These are phyloP conservation scores for Mythimna albipuncta DNA, from an alignment of 2,888 invertebrate species.

Conservation along the genomic window DNA sequence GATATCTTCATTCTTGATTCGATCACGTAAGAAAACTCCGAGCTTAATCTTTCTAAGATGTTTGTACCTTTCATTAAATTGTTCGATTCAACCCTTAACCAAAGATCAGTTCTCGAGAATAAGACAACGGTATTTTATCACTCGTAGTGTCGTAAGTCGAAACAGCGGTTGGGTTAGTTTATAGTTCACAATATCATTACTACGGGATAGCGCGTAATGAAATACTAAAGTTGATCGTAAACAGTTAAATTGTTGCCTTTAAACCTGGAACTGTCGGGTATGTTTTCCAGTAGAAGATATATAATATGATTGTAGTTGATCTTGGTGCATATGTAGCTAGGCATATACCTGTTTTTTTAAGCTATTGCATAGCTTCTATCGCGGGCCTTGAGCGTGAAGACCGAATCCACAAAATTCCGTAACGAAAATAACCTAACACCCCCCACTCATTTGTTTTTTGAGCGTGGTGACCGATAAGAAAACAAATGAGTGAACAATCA, in stretches of 20 bases:
- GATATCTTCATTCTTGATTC: no score
- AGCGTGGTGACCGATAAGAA: no score
- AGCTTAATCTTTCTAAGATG: background rate
- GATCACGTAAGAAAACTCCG: no score
- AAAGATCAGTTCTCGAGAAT: conserved; percentile 2
- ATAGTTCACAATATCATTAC: conserved; percentile 63
- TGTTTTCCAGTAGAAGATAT: conserved; percentile 25
- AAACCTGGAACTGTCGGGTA: conserved; percentile 31
- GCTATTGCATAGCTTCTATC: no score
- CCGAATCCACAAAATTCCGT: no score
- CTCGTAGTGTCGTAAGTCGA: conserved; percentile 13
- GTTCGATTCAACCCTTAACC: background rate
- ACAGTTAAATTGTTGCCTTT: conserved; percentile 63
- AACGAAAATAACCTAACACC: no score
- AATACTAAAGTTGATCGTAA: conserved; percentile 63
- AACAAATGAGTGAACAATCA: no score
- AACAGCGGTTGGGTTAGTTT: conserved; percentile 46
- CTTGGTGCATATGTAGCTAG: background rate
- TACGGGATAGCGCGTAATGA: conserved; percentile 57
- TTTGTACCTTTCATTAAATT: background rate
- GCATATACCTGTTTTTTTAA: no score
- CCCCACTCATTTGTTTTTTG: no score
- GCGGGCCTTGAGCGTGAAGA: no score
- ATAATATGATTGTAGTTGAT: background rate
- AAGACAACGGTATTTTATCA: conserved; percentile 26